Evolutionary conservation across 2,797 vertebrate genomes (phyloP).

Genomic region (Eospalax fontanierii): DNA sequence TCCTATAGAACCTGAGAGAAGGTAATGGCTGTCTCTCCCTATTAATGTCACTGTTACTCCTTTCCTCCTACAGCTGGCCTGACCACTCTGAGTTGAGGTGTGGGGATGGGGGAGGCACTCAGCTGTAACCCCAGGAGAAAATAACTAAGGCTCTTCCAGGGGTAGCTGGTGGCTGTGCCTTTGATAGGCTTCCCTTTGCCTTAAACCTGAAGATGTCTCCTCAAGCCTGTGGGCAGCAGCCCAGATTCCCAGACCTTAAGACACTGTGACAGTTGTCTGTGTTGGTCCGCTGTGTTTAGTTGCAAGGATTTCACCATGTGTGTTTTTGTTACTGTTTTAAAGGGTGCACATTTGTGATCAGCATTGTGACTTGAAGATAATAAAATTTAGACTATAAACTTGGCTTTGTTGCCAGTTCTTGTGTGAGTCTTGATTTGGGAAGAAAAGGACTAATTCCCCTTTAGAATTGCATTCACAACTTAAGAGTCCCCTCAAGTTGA

Average conservation of each 20-base stretch:
- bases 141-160: conserved; percentile 60
- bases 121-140: conserved; percentile 40
- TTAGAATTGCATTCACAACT: conserved; percentile 18
- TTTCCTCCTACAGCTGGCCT: conserved; percentile 68
- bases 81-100: conserved; percentile 63
- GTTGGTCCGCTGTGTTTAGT: conserved; percentile 81
- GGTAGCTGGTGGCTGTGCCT: conserved; percentile 77
- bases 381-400: conserved; percentile 73
- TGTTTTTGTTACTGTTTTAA: conserved; percentile 80
- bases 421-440: conserved; percentile 62
- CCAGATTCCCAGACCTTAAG: conserved; percentile 88
- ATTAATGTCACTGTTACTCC: conserved; percentile 53
- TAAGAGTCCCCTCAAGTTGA: not conserved
- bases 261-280: conserved; percentile 89
- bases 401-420: conserved; percentile 64
- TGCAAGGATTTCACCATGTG: conserved; percentile 78
- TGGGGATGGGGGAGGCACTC: conserved; percentile 25
- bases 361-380: conserved; percentile 81
- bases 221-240: conserved; percentile 81
- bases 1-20: conserved; percentile 60
- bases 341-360: conserved; percentile 81
- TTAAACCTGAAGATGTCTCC: conserved; percentile 86
- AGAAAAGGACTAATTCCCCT: not conserved
- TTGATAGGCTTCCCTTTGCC: conserved; percentile 88
- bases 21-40: conserved; percentile 35